Base-by-base conservation (phyloP, 2,888 invertebrate genomes). In the Athalia circularis region DNA sequence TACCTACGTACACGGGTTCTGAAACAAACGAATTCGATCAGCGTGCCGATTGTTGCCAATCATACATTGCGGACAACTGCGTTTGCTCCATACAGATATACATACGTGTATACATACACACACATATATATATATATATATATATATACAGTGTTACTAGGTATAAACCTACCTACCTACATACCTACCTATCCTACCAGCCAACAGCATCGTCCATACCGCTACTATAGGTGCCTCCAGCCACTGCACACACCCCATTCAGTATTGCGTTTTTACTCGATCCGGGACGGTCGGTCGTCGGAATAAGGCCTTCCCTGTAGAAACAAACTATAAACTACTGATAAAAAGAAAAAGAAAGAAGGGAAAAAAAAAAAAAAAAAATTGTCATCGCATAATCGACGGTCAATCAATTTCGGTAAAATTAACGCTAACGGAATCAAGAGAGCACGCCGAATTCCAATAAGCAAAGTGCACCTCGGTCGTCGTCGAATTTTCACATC, bases 31-130 rank as follows among this genome's bases (percentile, higher is more conserved):
- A 72, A 59, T 89, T 89, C 88, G 89, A 89, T 89, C 88, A 87
- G 88, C 86, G 88, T 88, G 87, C 88, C 89, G 88, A 89, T 89
- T 89, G 89, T 89, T 89, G 89, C 89, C 89, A 89, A 89, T 89
- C 89, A 89, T 89, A 89, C 88, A 87, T 87, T 87, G 86, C 87
- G 59, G 61, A 61, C 61, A 62, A 45, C 61, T 13, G 13, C 57
- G 57, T 54, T 54, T 8, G 8, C 8, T n/a, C 54, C n/a, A 54
- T 54, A 54, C 54, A 3, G 2, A 29, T 29, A 29, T 29, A 29
- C 29, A 29, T 1, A 54, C n/a, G 54, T 54, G 4, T 54, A 4
- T 54, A 29, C 29, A 29, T 29, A 64, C 4, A 29, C 47, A n/a
- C 64, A n/a, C 64, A n/a, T n/a, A n/a, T n/a, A n/a, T n/a, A n/a